Percentiles rank a stretch among this genome's conserved stretches.
Evolutionary conservation across 53 echinoderm and acorn worm genomes (phyloP).

Genomic region (Holothuria leucospilota): DNA sequence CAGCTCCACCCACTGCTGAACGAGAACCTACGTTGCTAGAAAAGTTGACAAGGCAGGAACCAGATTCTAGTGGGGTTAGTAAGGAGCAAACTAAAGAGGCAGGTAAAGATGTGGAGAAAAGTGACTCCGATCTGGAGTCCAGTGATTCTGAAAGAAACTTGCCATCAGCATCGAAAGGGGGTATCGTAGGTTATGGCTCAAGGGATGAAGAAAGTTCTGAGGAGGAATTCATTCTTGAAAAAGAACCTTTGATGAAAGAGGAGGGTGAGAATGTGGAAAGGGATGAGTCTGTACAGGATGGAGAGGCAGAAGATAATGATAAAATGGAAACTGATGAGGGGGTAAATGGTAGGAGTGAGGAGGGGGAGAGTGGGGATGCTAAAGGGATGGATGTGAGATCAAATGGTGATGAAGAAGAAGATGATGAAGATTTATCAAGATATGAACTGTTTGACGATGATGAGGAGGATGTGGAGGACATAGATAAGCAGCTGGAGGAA

Average conservation of each 20-base stretch:
- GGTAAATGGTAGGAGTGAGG: too few relatives aligned
- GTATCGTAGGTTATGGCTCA: neutral
- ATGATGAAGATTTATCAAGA: slow-evolving; percentile 16
- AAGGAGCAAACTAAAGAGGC: neutral
- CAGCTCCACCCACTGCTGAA: slow-evolving; percentile 12
- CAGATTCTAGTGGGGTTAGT: neutral
- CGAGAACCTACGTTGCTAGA: slow-evolving; percentile 42
- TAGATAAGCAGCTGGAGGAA: slow-evolving; percentile 29
- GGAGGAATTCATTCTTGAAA: neutral
- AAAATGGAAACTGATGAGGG: neutral
- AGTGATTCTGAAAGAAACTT: too few relatives aligned
- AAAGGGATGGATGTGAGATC: slow-evolving; percentile 21
- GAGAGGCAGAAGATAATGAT: slow-evolving; percentile 17
- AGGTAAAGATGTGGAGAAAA: too few relatives aligned
- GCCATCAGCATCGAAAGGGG: neutral
- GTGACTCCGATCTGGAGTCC: too few relatives aligned
- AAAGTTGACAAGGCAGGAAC: slow-evolving; percentile 36
- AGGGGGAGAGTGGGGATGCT: slow-evolving; percentile 5
- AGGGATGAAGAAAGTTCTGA: slow-evolving; percentile 8
- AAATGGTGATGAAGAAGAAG: slow-evolving; percentile 41
- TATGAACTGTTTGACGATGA: slow-evolving; percentile 38
- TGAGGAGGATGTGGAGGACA: slow-evolving; percentile 51
- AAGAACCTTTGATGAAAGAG: slow-evolving; percentile 37
- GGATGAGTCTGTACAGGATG: neutral
- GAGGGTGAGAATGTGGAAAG: slow-evolving; percentile 57